Evolutionary conservation across 2,113 vertebrate species (phyloP).

Genomic region (Lipophrys pholis): DNA sequence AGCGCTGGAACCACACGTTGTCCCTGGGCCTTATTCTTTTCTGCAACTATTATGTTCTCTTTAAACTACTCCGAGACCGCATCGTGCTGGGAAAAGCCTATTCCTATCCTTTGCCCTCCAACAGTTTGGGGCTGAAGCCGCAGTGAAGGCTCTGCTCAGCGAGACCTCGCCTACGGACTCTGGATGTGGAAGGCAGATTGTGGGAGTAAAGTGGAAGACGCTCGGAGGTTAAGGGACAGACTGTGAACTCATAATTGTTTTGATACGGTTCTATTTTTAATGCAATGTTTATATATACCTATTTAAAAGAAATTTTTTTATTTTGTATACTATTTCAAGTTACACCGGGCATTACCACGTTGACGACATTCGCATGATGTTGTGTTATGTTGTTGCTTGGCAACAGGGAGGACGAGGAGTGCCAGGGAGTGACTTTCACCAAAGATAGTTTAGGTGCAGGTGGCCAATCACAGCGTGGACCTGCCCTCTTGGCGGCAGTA

Average conservation of each 20-base stretch:
- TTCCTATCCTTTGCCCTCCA: slow-evolving; percentile 89
- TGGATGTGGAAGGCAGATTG: slow-evolving; percentile 26
- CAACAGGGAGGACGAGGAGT: slow-evolving; percentile 62
- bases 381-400: slow-evolving; percentile 66
- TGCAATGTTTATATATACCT: slow-evolving; percentile 95
- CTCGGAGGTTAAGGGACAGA: slow-evolving; percentile 67
- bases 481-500: slow-evolving; percentile 31
- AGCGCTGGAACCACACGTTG: slow-evolving; percentile 99
- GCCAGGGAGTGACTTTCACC: slow-evolving; percentile 74
- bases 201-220: slow-evolving; percentile 2
- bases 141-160: slow-evolving; percentile 79
- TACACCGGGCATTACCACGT: slow-evolving; percentile 78
- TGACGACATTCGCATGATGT: slow-evolving; percentile 71
- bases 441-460: slow-evolving; percentile 80
- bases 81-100: slow-evolving; percentile 98
- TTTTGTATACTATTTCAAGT: slow-evolving; percentile 97
- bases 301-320: slow-evolving; percentile 99
- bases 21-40: slow-evolving; percentile 98
- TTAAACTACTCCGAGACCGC: slow-evolving; percentile 97
- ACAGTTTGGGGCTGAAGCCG: slow-evolving; percentile 92
- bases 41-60: slow-evolving; percentile 99
- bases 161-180: slow-evolving; percentile 39
- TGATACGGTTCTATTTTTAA: slow-evolving; percentile 99
- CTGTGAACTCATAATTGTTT: slow-evolving; percentile 91
- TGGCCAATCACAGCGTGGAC: slow-evolving; percentile 51